Conservation (phyloP, 2,888 invertebrate species). For the Aspidapion aeneum region DNA sequence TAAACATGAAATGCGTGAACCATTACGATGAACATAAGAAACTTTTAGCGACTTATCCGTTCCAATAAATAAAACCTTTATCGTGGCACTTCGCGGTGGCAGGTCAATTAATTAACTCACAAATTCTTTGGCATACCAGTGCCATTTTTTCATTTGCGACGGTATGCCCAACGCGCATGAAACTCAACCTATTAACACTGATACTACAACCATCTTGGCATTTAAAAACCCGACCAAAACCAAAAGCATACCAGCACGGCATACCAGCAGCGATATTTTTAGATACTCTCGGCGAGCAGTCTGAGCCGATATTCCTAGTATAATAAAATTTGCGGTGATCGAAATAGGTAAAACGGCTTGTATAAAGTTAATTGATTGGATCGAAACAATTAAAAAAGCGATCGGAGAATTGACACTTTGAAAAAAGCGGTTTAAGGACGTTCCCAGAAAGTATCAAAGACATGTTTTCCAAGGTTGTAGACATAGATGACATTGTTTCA, state of each 20-base stretch:
- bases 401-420: background rate
- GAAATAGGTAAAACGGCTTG: background rate
- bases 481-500: background rate
- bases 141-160: background rate
- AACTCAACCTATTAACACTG: background rate
- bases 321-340: background rate
- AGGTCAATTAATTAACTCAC: background rate
- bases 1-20: too few species aligned
- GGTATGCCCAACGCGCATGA: background rate
- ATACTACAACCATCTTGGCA: background rate
- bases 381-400: background rate
- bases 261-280: background rate
- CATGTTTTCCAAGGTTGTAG: background rate
- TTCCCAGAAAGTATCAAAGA: background rate
- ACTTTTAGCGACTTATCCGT: background rate
- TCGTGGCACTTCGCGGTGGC: background rate
- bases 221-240: background rate
- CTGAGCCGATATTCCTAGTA: background rate
- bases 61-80: background rate
- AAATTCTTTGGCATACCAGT: background rate
- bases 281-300: background rate
- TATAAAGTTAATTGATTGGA: background rate
- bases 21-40: too few species aligned
- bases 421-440: background rate
- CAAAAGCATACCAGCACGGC: background rate